Base-by-base conservation (phyloP, 2,888 invertebrate genomes). In the Drosophila mimica region DNA sequence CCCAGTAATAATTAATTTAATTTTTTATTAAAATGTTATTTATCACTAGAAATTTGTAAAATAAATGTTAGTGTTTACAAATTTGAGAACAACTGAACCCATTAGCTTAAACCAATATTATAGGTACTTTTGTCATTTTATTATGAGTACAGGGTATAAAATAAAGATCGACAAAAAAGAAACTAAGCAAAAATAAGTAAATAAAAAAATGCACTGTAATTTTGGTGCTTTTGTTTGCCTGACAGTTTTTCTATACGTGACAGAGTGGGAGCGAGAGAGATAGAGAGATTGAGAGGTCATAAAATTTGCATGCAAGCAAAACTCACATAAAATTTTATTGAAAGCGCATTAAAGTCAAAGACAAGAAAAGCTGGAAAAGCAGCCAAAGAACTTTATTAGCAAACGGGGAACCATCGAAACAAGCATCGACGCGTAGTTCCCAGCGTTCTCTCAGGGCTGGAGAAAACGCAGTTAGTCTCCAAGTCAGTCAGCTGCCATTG, bases 281-380 rank as follows among this genome's bases (percentile, higher is more conserved):
- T 17, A 61, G 36, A 36, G 61, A 52, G 43, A 56, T 31, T n/a
- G n/a, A 43, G 28, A 72, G 56, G 31, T 59, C 73, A 62, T 84
- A 89, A 85, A 85, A 85, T 89, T 85, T 85, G 88, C 90, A 85
- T 89, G 75, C 83, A 89, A 85, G 88, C 90, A 89, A 89, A 85
- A 82, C 57, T 81, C 89, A 59, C 77, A 86, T 86, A 88, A 89
- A 86, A 81, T 86, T 89, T 86, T 86, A 86, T 86, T 86, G 88
- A 85, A 88, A 78, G 83, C 81, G 76, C 88, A 86, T 89, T 86
- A 89, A 90, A 90, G 83, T 88, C 83, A 83, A 86, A 83, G 81
- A 81, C 89, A 88, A 83, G 82, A 74, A 83, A 86, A 77, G 71
- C 74, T 76, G 81, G 68, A 49, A 57, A 65, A 53, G 63, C 67